Evolutionary conservation across 2,113 vertebrate genomes (phyloP).

Genomic region (Phylloscopus whistleri): DNA sequence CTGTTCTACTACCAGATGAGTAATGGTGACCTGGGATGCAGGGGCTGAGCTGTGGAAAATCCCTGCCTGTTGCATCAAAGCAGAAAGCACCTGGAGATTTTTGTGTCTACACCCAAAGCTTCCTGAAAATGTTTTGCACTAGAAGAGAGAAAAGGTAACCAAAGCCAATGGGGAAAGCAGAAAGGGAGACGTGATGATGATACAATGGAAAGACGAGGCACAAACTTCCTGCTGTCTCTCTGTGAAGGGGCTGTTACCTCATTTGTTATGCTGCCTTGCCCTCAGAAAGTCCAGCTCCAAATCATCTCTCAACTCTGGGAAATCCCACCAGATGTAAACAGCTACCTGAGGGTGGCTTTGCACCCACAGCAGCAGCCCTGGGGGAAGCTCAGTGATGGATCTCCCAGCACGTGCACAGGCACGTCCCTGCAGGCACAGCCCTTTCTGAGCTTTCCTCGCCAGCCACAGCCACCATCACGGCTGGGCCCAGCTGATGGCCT

Average conservation of each 20-base stretch:
- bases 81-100: not conserved
- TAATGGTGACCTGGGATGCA: not conserved
- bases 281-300: slow-evolving; percentile 32
- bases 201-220: slow-evolving; percentile 40
- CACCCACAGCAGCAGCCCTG: not conserved
- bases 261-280: not conserved
- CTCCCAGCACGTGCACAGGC: accelerated
- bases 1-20: not conserved
- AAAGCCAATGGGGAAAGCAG: not conserved
- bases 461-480: accelerated
- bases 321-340: slow-evolving; percentile 33
- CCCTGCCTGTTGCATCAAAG: not conserved
- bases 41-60: not conserved
- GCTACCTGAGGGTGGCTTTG: not conserved
- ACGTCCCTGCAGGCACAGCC: accelerated
- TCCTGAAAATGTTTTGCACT: slow-evolving; percentile 55
- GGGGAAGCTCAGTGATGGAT: not conserved
- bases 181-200: not conserved
- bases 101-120: not conserved
- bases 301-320: slow-evolving; percentile 19
- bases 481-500: not conserved
- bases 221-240: slow-evolving; percentile 23
- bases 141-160: not conserved
- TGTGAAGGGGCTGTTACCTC: not conserved
- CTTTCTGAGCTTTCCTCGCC: accelerated